These are phyloP conservation scores for Balearica regulorum DNA, from an alignment of 2,797 vertebrate genomes.

Conservation along the genomic window DNA sequence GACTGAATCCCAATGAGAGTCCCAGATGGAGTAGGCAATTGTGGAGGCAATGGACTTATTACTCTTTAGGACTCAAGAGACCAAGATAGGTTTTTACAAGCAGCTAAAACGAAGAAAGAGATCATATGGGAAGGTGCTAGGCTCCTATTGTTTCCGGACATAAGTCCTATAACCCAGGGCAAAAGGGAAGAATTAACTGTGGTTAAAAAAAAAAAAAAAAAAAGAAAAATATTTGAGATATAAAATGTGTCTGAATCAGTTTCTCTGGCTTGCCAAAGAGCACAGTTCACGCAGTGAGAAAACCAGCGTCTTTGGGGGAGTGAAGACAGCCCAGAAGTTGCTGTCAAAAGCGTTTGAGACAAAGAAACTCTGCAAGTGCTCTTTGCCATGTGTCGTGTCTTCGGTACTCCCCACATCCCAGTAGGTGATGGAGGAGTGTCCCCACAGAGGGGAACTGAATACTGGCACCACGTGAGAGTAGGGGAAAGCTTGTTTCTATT, in stretches of 20 bases:
- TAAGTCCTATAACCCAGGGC: slow-evolving; percentile 65
- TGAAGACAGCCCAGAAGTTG: background rate
- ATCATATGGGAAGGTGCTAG: slow-evolving; percentile 74
- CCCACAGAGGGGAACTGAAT: background rate
- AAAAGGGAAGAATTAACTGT: slow-evolving; percentile 72
- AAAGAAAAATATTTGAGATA: background rate
- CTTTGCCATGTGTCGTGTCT: background rate
- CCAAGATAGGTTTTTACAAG: slow-evolving; percentile 62
- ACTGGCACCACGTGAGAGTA: background rate
- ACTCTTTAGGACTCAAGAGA: slow-evolving; percentile 57
- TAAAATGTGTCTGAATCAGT: slow-evolving; percentile 56
- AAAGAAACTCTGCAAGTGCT: background rate
- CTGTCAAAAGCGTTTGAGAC: background rate
- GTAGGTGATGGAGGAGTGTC: background rate
- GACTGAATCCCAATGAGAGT: slow-evolving; percentile 57
- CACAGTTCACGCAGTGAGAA: slow-evolving; percentile 43
- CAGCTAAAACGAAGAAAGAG: slow-evolving; percentile 61
- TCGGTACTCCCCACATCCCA: background rate
- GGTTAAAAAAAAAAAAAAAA: background rate
- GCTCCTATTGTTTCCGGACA: slow-evolving; percentile 70
- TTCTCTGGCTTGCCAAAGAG: slow-evolving; percentile 36
- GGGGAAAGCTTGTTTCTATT: background rate
- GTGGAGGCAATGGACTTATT: slow-evolving; percentile 54
- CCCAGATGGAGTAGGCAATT: slow-evolving; percentile 55
- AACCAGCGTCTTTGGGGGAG: slow-evolving; percentile 11